Percentiles rank a stretch among this genome's conserved stretches.
phyloP scores from a whole-genome alignment of 2,888 invertebrate genomes.

The Ptilodon capucinus region DNA sequence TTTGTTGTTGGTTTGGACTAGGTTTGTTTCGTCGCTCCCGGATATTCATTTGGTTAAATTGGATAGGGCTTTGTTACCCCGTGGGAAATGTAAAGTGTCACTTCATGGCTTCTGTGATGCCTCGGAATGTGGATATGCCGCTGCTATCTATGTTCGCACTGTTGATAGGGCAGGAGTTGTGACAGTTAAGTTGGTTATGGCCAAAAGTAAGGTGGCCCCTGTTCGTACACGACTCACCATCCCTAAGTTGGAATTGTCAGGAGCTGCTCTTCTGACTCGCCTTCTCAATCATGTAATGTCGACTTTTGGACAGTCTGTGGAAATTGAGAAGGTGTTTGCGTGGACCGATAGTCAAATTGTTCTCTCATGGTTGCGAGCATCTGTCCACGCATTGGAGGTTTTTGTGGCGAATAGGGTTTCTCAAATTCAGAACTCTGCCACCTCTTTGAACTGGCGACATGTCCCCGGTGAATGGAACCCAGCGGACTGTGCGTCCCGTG shows the following conservation, averaged over 20 bases:
- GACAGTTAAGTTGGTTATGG: constrained; percentile 5
- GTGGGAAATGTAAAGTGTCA: background rate
- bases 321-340: constrained; percentile 3
- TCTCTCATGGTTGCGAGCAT: constrained; percentile 14
- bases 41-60: too few species aligned
- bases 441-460: constrained; percentile 11
- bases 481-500: constrained; percentile 35
- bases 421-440: constrained; percentile 12
- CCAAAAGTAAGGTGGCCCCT: constrained; percentile 23
- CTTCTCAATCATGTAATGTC: constrained; percentile 9
- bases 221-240: constrained; percentile 12
- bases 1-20: too few species aligned
- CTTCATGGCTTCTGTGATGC: background rate
- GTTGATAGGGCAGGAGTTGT: background rate
- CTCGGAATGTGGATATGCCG: background rate
- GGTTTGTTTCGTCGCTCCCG: too few species aligned
- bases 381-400: constrained; percentile 6
- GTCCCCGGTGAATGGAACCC: too few species aligned
- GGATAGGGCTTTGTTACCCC: too few species aligned
- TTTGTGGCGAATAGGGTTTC: constrained; percentile 15
- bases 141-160: background rate
- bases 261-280: constrained; percentile 12
- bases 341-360: constrained; percentile 22
- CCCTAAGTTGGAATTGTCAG: constrained; percentile 21
- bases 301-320: background rate